phyloP scores from a whole-genome alignment of 2,888 invertebrate species.

The Halictus quadricinctus region DNA sequence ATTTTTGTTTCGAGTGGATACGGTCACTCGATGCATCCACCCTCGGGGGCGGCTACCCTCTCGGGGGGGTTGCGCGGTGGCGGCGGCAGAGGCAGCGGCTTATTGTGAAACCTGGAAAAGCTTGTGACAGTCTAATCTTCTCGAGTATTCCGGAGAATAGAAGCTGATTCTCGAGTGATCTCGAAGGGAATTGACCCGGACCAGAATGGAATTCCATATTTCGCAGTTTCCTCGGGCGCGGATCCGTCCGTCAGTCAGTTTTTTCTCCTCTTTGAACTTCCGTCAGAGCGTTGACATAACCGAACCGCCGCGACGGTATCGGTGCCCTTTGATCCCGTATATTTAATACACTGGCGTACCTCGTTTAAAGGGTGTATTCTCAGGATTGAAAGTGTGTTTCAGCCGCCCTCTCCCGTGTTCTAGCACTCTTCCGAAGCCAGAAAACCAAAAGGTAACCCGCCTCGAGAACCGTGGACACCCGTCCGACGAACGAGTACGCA shows the following conservation, averaged over 20 bases:
- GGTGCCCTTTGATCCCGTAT: constrained; percentile 39
- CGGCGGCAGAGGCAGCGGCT: constrained; percentile 63
- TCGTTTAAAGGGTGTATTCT: constrained; percentile 32
- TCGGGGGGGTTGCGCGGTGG: constrained; percentile 59
- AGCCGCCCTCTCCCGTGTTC: constrained; percentile 25
- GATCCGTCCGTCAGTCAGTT: neutral
- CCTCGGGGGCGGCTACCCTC: constrained; percentile 57
- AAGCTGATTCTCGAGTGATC: constrained; percentile 77
- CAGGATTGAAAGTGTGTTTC: constrained; percentile 22
- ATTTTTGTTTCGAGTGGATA: constrained; percentile 82
- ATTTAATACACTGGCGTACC: constrained; percentile 33
- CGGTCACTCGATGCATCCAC: constrained; percentile 80
- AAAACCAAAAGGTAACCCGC: constrained; percentile 37
- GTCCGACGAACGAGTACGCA: constrained; percentile 6
- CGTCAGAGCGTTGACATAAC: constrained; percentile 10
- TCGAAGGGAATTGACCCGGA: constrained; percentile 72
- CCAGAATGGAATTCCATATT: constrained; percentile 62
- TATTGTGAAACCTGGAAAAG: constrained; percentile 77
- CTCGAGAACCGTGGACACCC: constrained; percentile 15
- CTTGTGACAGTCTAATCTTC: constrained; percentile 81
- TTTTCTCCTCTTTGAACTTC: constrained; percentile 49
- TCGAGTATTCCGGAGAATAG: constrained; percentile 79
- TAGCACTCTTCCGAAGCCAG: constrained; percentile 29
- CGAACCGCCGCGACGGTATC: neutral
- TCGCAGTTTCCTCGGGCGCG: constrained; percentile 39